phyloP scores from a whole-genome alignment of 1,140 invertebrate genomes.

The Ceratina calcarata region DNA sequence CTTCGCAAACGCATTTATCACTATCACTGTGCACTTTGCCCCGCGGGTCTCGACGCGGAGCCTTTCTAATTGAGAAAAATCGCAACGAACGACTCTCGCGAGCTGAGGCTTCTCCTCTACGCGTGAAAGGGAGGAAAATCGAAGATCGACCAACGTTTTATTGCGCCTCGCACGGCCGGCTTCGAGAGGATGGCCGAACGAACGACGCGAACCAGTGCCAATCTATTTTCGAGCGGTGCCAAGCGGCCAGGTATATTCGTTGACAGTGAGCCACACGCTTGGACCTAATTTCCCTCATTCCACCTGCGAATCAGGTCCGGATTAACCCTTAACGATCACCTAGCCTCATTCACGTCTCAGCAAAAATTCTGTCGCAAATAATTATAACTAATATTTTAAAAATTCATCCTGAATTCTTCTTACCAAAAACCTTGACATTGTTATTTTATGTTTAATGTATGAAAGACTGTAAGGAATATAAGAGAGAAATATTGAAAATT shows the following conservation, averaged over 20 bases:
- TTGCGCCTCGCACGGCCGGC: slow-evolving; percentile 12
- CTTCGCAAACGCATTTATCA: slow-evolving; percentile 58
- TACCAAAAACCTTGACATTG: no score
- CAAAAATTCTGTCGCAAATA: no score
- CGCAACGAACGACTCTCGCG: background rate
- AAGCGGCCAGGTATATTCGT: slow-evolving; percentile 61
- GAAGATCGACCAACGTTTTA: slow-evolving; percentile 17
- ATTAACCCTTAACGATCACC: no score
- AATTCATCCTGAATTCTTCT: no score
- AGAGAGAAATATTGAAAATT: no score
- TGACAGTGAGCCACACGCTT: slow-evolving; percentile 41
- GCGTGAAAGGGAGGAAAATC: slow-evolving; percentile 7
- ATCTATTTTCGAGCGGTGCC: slow-evolving; percentile 63
- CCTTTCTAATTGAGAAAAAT: background rate
- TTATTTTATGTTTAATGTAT: no score
- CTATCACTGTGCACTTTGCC: slow-evolving; percentile 56
- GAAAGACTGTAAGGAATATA: no score
- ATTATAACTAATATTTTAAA: no score
- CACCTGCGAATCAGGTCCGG: background rate
- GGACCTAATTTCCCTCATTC: background rate
- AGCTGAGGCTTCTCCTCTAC: background rate
- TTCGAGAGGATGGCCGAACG: slow-evolving; percentile 36
- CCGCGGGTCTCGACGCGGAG: no score
- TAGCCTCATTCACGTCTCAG: no score
- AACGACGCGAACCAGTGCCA: slow-evolving; percentile 46